Base-by-base conservation (phyloP, 1,140 invertebrate genomes). In the Drosophila eugracilis region DNA sequence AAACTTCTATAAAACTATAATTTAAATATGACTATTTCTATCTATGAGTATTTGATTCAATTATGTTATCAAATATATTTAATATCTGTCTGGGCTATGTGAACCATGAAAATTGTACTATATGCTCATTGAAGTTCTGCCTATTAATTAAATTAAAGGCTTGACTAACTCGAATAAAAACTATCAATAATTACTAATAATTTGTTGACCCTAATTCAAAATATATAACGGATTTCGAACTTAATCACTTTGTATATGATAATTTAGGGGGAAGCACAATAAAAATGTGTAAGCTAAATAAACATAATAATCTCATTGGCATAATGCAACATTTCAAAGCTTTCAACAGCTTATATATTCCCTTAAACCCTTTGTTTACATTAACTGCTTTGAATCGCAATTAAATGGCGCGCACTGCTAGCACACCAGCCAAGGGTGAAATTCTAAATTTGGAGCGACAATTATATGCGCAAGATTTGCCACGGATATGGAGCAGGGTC, bases 391-490 rank as follows among this genome's bases (percentile, higher is more conserved):
- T 10, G 9, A 32, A 5, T 39, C 5, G 21, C 19, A 19, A 21
- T 34, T 30, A 26, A 62, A 24, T 45, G 3, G n/a, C 21, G 5
- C 9, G 12, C 7, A 54, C 17, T 34, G 15, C 14, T 9, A 17
- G 5, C 12, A 14, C 24, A 17, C 4, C 22, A 50, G n/a, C 21
- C 45, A 19, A 67, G 45, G 50, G 63, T 50, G 26, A 65, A 52
- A 42, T 69, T 47, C 49, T 47, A 34, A 69, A 48, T 39, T 39
- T 28, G 19, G 22, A 57, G 3, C 42, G n/a, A 36, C 59, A 44
- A 71, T 77, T 74, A 74, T 79, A 47, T 28, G 52, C 77, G 62
- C 50, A 50, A 66, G 28, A 79, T 75, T 85, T 67, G 60, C 30
- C 71, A 78, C 45, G 65, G 30, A 50, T 41, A n/a, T 74, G 71